Evolutionary conservation across 1,140 invertebrate species (phyloP), one percentile per base, ranked within the genome.

Genomic region (Drosophila pseudoananassae): DNA sequence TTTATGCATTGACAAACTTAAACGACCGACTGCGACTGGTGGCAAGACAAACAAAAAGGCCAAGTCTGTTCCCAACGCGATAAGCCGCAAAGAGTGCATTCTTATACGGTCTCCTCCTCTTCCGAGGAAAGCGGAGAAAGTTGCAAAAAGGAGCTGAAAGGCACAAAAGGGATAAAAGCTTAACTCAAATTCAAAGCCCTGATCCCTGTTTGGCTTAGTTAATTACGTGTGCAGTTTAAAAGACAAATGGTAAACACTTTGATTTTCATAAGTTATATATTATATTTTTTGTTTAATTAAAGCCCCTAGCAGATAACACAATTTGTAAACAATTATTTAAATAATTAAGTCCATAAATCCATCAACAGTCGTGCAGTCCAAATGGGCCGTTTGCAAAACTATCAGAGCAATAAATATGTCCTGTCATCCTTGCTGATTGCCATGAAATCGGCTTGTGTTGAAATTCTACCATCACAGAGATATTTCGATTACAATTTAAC

Each of bases 1-100:
- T 87, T 85, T 85, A 85, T 85, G 82, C 82, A 85, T 85, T 85
- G 82, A 85, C 82, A 87, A 85, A 85, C 75, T 87, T 75, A 53
- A 76, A 33, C 58, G 43, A 54, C 51, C 58, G 47, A 59, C 40
- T 45, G 50, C 10, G 57, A 14, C 49, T 40, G 36, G 31, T 15
- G 50, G 59, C 25, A 43, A 51, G 52, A 69, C 65, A 75, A 75
- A 74, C 60, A 76, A 76, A 76, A 53, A 43, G 51, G 51, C 31
- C 72, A 75, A 57, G 72, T 65, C 71, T 76, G 73, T 36, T 59
- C 36, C 38, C 71, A 54, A 65, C 66, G 61, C 47, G 73, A 76
- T 76, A 76, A 76, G 73, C 72, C 54, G 33, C 61, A 58, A 59
- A n/a, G 50, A 66, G 33, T 54, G 61, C 61, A 54, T 43, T 51